These are phyloP conservation scores for Coptodon rendalli DNA, from an alignment of 2,113 vertebrate species.

Conservation along the genomic window DNA sequence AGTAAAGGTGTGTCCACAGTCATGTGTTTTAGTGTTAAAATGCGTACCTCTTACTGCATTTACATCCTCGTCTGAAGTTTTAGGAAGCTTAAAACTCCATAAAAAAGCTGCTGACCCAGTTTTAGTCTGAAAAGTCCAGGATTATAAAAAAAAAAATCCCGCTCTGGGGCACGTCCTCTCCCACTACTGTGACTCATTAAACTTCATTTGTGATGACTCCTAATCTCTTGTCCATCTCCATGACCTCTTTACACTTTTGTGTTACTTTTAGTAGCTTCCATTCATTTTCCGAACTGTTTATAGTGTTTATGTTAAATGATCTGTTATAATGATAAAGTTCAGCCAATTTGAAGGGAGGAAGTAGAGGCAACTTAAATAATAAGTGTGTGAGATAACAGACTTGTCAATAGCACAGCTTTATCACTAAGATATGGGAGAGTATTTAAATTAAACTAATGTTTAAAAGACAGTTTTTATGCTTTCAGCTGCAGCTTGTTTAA, in stretches of 20 bases:
- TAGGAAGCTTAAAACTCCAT: neutral
- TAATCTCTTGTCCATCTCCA: neutral
- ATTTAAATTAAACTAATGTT: neutral
- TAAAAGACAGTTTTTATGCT: accelerated
- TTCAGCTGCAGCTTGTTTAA: neutral
- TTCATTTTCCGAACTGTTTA: accelerated
- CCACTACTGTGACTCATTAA: neutral
- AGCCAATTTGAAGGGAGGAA: neutral
- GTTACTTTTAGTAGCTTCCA: neutral
- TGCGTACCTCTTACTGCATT: neutral
- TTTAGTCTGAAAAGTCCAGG: neutral
- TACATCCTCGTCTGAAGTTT: neutral
- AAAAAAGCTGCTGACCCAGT: neutral
- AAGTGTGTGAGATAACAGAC: accelerated
- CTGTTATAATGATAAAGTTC: neutral
- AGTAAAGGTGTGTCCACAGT: neutral
- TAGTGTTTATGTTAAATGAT: neutral
- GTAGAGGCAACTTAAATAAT: accelerated
- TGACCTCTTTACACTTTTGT: neutral
- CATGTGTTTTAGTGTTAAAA: neutral
- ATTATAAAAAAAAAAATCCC: neutral
- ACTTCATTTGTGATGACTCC: neutral
- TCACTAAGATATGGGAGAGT: neutral
- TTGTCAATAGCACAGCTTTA: neutral
- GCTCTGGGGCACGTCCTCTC: neutral